phyloP scores from a whole-genome alignment of 2,888 invertebrate species.

The Gastrophysa polygoni region DNA sequence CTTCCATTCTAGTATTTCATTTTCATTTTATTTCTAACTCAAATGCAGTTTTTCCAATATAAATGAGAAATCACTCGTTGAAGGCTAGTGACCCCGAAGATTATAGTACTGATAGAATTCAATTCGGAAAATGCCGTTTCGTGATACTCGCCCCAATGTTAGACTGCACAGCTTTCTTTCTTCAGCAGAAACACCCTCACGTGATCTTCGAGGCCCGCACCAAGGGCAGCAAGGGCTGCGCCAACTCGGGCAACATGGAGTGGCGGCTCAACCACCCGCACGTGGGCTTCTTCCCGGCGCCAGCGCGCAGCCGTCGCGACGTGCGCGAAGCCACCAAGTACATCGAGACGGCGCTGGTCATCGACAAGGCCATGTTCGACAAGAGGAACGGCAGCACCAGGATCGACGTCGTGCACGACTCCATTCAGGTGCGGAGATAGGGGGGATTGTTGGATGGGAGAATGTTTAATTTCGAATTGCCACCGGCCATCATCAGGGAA shows the following conservation, averaged over 20 bases:
- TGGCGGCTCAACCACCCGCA: constrained; percentile 67
- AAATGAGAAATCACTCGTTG: too few species aligned
- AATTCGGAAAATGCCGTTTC: too few species aligned
- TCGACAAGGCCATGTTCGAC: constrained; percentile 97
- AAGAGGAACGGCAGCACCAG: constrained; percentile 88
- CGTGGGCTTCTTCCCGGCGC: constrained; percentile 55
- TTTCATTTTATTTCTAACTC: too few species aligned
- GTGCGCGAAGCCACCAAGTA: constrained; percentile 91
- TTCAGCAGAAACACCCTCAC: constrained; percentile 97
- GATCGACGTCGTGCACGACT: constrained; percentile 76
- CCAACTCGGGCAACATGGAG: constrained; percentile 78
- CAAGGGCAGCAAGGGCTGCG: constrained; percentile 90
- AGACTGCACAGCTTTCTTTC: constrained; percentile 56
- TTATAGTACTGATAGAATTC: too few species aligned
- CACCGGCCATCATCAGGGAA: too few species aligned
- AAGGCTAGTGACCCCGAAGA: too few species aligned
- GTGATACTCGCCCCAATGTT: too few species aligned
- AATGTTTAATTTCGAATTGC: too few species aligned
- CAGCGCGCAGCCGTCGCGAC: constrained; percentile 65
- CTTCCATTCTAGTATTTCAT: too few species aligned
- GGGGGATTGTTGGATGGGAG: too few species aligned
- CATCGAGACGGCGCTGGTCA: constrained; percentile 93
- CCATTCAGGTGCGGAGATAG: constrained; percentile 62
- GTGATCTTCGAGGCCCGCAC: constrained; percentile 95
- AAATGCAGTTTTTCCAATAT: too few species aligned